Conservation (phyloP, 2,888 invertebrate species). For the Amphipoea lucens region DNA sequence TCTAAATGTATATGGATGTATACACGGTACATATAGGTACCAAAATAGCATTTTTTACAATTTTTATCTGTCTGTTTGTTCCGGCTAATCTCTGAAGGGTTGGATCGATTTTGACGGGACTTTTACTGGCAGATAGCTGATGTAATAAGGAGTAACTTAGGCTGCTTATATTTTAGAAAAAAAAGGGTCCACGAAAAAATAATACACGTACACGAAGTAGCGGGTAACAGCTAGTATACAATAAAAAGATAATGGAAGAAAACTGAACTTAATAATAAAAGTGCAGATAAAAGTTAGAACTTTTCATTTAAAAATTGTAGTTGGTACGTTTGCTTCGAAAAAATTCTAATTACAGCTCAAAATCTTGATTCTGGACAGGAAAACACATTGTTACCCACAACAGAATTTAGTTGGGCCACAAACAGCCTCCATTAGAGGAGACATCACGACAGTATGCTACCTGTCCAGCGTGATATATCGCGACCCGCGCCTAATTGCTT, state of each 20-base stretch:
- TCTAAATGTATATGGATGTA: too few species aligned
- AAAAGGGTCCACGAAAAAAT: too few species aligned
- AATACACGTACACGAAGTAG: too few species aligned
- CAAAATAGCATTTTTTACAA: too few species aligned
- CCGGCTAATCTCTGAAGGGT: too few species aligned
- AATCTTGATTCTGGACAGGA: constrained; percentile 13
- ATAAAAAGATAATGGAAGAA: not conserved
- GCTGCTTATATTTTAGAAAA: too few species aligned
- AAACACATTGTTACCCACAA: constrained; percentile 39
- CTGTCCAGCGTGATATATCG: constrained; percentile 82
- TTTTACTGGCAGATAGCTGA: too few species aligned
- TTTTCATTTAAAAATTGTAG: not conserved
- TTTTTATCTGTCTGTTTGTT: too few species aligned
- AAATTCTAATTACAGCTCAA: not conserved
- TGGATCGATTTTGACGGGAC: too few species aligned
- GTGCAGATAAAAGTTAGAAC: not conserved
- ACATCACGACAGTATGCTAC: constrained; percentile 81
- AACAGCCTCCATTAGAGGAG: constrained; percentile 73
- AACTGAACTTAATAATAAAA: not conserved
- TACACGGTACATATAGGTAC: too few species aligned
- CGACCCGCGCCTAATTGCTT: constrained; percentile 80
- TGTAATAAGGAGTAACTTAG: too few species aligned
- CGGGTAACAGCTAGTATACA: too few species aligned
- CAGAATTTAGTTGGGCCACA: constrained; percentile 64
- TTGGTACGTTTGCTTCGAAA: not conserved